Base-by-base conservation (phyloP, 1,140 invertebrate genomes). In the Coelopa frigida region DNA sequence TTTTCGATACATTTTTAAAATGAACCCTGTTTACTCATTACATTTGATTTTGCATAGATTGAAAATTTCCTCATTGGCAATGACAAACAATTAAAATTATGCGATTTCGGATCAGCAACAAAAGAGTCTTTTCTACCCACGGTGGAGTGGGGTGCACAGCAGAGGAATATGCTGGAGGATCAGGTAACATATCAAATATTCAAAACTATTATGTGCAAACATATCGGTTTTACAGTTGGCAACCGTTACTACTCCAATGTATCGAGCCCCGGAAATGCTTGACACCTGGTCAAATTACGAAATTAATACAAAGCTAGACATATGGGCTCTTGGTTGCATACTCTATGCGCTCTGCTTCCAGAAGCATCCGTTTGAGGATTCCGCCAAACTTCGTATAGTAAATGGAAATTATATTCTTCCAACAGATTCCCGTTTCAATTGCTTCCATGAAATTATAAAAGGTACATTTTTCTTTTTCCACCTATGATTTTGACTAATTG, bases 21-120 rank as follows among this genome's bases (percentile, higher is more conserved):
- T 7, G 24, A 3, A 12, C 22, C 12, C 39, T 14, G 31, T 31
- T 8, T 20, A 7, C 6, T 15, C 36, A 29, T 12, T 31, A 44
- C 12, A 29, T 42, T 46, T 49, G 37, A 47, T 29, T 45, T 8
- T 36, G 14, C 6, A 15, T 69, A 91, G 62, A 68, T 69, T 48
- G 67, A 70, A 44, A 70, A 69, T 35, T 70, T 68, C n/a, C 70
- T 94, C 8, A 76, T 97, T 22, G 83, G 84, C 51, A 69, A 72
- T 48, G 79, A 87, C 59, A 90, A 92, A 50, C 78, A 80, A 52
- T 82, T 99, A 27, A 99, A 99, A 72, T 72, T 99, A 37, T 99
- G 97, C 75, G 97, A 99, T 75, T 99, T 99, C 81, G 97, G 97
- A 2, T 98, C 94, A 58, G 85, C 93, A 2, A 96, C 92, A 21